phyloP scores from a whole-genome alignment of 2,797 vertebrate genomes.

The Melanotaenia boesemani region DNA sequence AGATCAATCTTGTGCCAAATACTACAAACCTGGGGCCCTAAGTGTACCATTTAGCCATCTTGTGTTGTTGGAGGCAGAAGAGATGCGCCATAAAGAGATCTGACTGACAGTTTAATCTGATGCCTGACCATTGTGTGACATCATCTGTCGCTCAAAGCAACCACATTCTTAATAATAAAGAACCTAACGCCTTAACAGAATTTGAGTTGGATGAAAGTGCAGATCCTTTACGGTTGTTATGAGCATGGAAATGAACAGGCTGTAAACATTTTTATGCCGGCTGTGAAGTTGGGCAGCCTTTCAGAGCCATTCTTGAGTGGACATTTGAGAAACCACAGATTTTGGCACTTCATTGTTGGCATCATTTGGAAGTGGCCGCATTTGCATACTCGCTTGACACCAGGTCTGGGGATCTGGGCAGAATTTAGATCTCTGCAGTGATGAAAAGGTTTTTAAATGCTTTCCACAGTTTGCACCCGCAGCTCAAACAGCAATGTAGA shows the following conservation, averaged over 20 bases:
- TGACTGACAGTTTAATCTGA: neutral
- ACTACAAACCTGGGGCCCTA: neutral
- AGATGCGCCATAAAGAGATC: neutral
- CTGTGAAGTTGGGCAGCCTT: neutral
- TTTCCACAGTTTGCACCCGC: neutral
- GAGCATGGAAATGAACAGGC: neutral
- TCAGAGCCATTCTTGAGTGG: neutral
- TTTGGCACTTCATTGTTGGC: neutral
- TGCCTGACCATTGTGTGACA: neutral
- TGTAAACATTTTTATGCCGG: constrained; percentile 5
- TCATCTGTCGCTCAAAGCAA: neutral
- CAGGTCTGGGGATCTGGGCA: neutral
- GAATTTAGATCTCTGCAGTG: neutral
- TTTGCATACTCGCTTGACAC: neutral
- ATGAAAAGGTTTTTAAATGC: neutral
- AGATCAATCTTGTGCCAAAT: neutral
- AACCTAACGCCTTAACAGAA: neutral
- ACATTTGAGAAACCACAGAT: neutral
- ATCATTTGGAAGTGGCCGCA: neutral
- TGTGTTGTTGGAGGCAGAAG: neutral
- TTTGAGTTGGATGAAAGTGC: neutral
- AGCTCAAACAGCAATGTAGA: neutral
- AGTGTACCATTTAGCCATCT: neutral
- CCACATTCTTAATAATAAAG: neutral
- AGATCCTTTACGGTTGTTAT: neutral